Evolutionary conservation across 2,113 vertebrate species (phyloP).

Genomic region (Triplophysa tibetana): DNA sequence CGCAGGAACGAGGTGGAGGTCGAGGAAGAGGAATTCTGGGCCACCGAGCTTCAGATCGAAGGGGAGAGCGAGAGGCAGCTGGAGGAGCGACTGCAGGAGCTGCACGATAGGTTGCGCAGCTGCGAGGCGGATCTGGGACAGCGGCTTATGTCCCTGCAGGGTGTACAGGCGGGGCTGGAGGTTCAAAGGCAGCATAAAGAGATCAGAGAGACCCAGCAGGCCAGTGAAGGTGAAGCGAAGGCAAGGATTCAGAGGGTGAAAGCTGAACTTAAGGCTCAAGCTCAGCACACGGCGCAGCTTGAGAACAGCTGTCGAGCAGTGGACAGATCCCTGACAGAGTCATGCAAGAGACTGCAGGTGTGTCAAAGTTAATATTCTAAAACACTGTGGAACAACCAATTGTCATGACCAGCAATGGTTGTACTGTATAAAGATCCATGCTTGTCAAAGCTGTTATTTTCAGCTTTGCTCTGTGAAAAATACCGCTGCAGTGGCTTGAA

Average conservation of each 20-base stretch:
- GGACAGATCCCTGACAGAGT: constrained; percentile 89
- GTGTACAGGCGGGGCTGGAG: constrained; percentile 85
- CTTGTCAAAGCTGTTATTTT: neutral
- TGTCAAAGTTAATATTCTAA: neutral
- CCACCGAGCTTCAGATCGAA: constrained; percentile 95
- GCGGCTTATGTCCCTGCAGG: constrained; percentile 81
- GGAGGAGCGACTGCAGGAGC: constrained; percentile 90
- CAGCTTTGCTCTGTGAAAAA: neutral
- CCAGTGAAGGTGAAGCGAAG: constrained; percentile 88
- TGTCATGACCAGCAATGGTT: no score
- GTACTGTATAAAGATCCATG: no score
- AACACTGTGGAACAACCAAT: neutral
- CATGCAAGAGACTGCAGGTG: constrained; percentile 88
- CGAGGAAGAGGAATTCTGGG: constrained; percentile 97
- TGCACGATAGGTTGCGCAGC: constrained; percentile 80
- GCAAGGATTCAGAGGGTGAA: constrained; percentile 85
- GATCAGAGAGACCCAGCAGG: constrained; percentile 84
- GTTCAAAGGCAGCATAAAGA: constrained; percentile 88
- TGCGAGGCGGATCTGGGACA: constrained; percentile 86
- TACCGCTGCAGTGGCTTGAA: neutral
- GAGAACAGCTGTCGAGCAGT: constrained; percentile 93
- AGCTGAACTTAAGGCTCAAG: constrained; percentile 87
- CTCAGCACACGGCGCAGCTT: constrained; percentile 87
- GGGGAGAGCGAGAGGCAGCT: constrained; percentile 94
- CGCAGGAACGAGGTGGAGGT: constrained; percentile 92